Evolutionary conservation across 1,140 invertebrate genomes (phyloP).

Genomic region (Linepithema humile): DNA sequence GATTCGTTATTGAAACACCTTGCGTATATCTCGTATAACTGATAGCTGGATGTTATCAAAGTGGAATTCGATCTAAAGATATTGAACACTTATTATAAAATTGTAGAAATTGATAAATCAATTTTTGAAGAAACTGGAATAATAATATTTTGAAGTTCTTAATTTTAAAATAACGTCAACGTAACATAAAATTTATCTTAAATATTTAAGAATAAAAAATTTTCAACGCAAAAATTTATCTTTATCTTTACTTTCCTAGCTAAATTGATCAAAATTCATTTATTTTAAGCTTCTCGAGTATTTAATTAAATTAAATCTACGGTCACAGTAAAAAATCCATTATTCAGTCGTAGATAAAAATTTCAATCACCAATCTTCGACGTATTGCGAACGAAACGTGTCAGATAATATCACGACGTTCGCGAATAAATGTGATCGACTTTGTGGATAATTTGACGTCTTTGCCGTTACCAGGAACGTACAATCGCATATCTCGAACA

Average conservation of each 20-base stretch:
- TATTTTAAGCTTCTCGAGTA: not conserved
- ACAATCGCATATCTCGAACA: conserved; percentile 32
- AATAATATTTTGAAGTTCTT: not conserved
- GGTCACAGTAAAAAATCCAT: not conserved
- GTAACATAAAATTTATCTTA: not conserved
- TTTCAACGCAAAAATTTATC: not conserved
- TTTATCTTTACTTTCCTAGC: not conserved
- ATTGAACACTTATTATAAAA: not conserved
- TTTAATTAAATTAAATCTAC: not conserved
- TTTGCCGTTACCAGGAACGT: conserved; percentile 34
- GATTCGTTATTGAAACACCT: not conserved
- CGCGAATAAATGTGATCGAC: conserved; percentile 17
- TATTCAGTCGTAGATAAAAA: not conserved
- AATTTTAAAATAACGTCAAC: not conserved
- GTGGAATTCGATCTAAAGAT: not conserved
- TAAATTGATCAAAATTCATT: not conserved
- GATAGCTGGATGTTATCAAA: not conserved
- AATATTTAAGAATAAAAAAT: not conserved
- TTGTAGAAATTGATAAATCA: not conserved
- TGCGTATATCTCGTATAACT: not conserved
- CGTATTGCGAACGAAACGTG: not conserved
- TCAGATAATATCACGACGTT: conserved; percentile 9
- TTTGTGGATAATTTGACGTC: conserved; percentile 20
- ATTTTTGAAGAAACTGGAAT: not conserved
- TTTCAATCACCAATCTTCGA: not conserved